Conservation (phyloP, 64 coral and sea anemone genomes). For the Trachythela sp. region DNA sequence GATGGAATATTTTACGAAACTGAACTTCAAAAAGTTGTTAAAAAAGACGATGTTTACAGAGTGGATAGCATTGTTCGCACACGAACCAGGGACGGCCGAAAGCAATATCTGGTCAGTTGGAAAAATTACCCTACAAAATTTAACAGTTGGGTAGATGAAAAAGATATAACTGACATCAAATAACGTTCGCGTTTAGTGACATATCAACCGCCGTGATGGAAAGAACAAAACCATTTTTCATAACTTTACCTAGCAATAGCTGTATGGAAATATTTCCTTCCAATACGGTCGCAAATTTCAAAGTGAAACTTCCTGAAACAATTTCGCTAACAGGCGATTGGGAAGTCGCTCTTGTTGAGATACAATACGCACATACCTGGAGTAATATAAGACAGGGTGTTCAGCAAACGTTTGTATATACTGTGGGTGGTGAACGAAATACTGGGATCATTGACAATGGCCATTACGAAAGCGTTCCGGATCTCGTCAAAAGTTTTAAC, state of each 20-base stretch:
- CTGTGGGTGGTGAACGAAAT: too few species aligned
- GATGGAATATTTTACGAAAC: conserved; percentile 43
- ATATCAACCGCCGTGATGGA: neutral
- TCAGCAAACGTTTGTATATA: neutral
- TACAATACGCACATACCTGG: conserved; percentile 40
- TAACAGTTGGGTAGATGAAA: conserved; percentile 7
- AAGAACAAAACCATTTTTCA: neutral
- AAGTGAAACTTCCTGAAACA: neutral
- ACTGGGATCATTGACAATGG: neutral
- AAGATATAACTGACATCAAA: neutral
- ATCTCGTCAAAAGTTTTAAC: neutral
- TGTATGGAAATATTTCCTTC: conserved; percentile 23
- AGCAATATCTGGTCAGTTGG: neutral
- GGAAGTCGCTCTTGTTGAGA: conserved; percentile 31
- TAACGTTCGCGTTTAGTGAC: conserved; percentile 13
- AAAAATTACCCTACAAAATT: neutral
- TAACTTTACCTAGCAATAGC: conserved; percentile 25
- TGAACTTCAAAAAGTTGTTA: conserved; percentile 13
- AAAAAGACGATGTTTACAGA: neutral
- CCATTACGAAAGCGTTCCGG: neutral
- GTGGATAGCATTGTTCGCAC: neutral
- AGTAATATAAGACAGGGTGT: conserved; percentile 2
- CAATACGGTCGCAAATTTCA: neutral
- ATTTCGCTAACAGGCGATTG: conserved; percentile 1
- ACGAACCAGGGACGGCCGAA: neutral